Evolutionary conservation across 2,797 vertebrate species (phyloP).

Genomic region (Euthynnus affinis): DNA sequence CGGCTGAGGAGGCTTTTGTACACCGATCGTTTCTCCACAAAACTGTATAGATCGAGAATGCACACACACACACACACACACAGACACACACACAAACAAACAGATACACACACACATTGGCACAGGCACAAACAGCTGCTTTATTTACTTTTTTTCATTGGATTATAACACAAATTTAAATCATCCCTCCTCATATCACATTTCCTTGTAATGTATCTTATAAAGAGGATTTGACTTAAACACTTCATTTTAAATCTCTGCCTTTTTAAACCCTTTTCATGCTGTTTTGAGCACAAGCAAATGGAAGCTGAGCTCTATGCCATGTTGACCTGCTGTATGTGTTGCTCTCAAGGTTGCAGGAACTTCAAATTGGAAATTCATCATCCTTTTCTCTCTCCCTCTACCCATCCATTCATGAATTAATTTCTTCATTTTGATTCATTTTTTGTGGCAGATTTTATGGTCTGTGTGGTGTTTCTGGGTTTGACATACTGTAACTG

Average conservation of each 20-base stretch:
- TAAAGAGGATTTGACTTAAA: slow-evolving; percentile 49
- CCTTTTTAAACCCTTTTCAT: slow-evolving; percentile 38
- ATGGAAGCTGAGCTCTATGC: slow-evolving; percentile 28
- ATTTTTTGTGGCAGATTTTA: slow-evolving; percentile 1
- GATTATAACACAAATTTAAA: slow-evolving; percentile 26
- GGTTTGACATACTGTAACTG: slow-evolving; percentile 10
- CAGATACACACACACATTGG: too few relatives aligned
- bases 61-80: too few relatives aligned
- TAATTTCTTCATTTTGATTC: slow-evolving; percentile 13
- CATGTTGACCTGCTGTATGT: slow-evolving; percentile 32
- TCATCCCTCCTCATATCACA: not conserved
- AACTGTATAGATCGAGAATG: slow-evolving; percentile 5
- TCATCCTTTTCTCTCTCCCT: slow-evolving; percentile 17
- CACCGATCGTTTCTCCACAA: slow-evolving; percentile 19
- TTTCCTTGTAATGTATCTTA: slow-evolving; percentile 22
- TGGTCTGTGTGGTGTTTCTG: slow-evolving; percentile 10
- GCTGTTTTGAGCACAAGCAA: slow-evolving; percentile 21
- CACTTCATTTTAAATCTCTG: slow-evolving; percentile 20
- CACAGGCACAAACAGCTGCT: slow-evolving; percentile 11
- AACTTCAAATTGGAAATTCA: slow-evolving; percentile 35
- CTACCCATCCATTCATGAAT: slow-evolving; percentile 21
- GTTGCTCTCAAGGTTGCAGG: slow-evolving; percentile 19
- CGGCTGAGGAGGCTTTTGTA: slow-evolving; percentile 17
- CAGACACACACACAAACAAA: too few relatives aligned
- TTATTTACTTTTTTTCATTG: slow-evolving; percentile 1